phyloP scores from a whole-genome alignment of 2,888 invertebrate species.

The Heliconius erato region DNA sequence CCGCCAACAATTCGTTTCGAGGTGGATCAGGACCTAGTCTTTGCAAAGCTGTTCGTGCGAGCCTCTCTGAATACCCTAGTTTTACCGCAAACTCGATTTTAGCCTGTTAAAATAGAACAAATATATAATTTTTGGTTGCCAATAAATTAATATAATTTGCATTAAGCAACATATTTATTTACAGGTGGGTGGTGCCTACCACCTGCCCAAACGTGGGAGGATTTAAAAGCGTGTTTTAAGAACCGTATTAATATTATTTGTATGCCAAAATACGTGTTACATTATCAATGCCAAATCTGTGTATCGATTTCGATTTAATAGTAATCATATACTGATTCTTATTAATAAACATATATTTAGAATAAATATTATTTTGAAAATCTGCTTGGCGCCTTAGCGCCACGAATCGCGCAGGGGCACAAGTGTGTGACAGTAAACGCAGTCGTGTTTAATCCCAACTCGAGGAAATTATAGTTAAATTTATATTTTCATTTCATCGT shows the following conservation, averaged over 20 bases:
- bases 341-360: too few species aligned
- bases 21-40: constrained; percentile 94
- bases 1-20: constrained; percentile 94
- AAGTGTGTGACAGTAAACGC: too few species aligned
- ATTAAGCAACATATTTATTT: neutral
- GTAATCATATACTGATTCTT: neutral
- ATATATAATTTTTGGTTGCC: constrained; percentile 59
- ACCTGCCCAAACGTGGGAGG: neutral
- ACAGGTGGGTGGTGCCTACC: neutral
- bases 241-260: neutral
- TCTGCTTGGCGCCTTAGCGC: too few species aligned
- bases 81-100: constrained; percentile 96
- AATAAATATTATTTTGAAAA: too few species aligned
- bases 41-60: constrained; percentile 92
- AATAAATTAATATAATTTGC: neutral
- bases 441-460: too few species aligned
- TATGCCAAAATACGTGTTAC: constrained; percentile 1
- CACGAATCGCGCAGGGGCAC: too few species aligned
- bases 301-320: neutral
- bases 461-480: too few species aligned
- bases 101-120: constrained; percentile 68
- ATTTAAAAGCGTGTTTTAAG: constrained; percentile 7
- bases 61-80: constrained; percentile 95
- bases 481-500: too few species aligned
- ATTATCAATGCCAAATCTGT: constrained; percentile 7